Evolutionary conservation across 2,113 vertebrate species (phyloP).

Genomic region (Toxotes jaculatrix): DNA sequence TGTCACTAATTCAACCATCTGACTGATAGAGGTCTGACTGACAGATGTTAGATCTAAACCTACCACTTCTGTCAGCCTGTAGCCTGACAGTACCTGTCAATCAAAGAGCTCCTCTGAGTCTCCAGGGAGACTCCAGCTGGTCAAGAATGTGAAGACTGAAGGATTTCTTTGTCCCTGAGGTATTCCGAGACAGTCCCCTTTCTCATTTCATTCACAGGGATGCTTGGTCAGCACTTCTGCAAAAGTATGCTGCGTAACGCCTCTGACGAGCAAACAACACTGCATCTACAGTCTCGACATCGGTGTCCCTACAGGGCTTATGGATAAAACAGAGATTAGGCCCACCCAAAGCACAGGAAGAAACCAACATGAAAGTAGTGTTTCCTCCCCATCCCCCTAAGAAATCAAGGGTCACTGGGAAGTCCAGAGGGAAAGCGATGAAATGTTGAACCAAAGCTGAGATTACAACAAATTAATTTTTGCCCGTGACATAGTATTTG

Average conservation of each 20-base stretch:
- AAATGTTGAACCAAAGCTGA: conserved; percentile 29
- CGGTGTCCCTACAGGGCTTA: neutral
- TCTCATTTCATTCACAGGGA: conserved; percentile 41
- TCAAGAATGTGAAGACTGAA: conserved; percentile 57
- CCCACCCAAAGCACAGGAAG: neutral
- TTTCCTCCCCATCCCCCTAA: neutral
- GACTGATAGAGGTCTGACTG: conserved; percentile 3
- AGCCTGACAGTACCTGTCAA: conserved; percentile 67
- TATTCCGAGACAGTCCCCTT: conserved; percentile 25
- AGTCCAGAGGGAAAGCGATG: neutral
- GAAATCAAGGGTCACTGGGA: conserved; percentile 5
- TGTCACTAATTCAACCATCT: neutral
- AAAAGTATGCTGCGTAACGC: neutral
- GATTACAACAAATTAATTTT: conserved; percentile 53
- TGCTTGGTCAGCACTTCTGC: conserved; percentile 50
- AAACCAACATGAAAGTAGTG: neutral
- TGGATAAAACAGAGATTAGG: neutral
- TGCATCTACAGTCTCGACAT: neutral
- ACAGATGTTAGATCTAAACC: conserved; percentile 61
- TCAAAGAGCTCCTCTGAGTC: conserved; percentile 51
- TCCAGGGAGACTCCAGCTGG: conserved; percentile 63
- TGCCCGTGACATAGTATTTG: conserved; percentile 16
- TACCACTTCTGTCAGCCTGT: conserved; percentile 48
- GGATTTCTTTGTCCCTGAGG: conserved; percentile 58
- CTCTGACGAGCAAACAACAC: neutral